A percentile compares a stretch with the other conserved stretches of the same genome.
Conservation (phyloP, 2,797 vertebrate species). For the Okamejei kenojei region DNA sequence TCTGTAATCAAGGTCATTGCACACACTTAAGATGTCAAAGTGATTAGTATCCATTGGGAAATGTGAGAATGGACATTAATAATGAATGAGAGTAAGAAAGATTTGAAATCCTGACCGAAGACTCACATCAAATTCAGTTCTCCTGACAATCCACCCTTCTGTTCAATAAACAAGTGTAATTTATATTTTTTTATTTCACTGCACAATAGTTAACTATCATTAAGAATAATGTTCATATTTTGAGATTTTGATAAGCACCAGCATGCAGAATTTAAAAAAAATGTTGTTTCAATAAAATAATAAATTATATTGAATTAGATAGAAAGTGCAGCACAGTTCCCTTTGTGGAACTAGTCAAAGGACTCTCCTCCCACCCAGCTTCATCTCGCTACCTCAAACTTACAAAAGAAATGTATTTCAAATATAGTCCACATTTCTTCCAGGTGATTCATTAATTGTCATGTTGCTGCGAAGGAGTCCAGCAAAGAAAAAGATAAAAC, state of each 20-base stretch:
- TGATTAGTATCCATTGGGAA: not conserved
- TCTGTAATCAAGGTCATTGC: not conserved
- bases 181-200: not conserved
- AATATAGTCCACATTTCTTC: not conserved
- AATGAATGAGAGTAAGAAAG: constrained; percentile 5
- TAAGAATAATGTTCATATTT: not conserved
- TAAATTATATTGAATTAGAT: not conserved
- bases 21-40: not conserved
- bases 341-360: too few species aligned
- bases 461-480: not conserved
- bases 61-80: not conserved
- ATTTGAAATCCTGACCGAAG: not conserved
- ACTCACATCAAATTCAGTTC: not conserved
- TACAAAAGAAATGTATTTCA: not conserved
- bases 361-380: not conserved
- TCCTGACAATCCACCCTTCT: not conserved
- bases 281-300: not conserved
- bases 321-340: not conserved
- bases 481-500: not conserved
- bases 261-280: not conserved
- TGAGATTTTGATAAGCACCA: not conserved
- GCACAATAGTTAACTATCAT: not conserved
- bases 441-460: not conserved
- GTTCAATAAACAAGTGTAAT: not conserved
- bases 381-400: not conserved